Evolutionary conservation across 2,113 vertebrate species (phyloP).

Genomic region (Amphiprion percula): DNA sequence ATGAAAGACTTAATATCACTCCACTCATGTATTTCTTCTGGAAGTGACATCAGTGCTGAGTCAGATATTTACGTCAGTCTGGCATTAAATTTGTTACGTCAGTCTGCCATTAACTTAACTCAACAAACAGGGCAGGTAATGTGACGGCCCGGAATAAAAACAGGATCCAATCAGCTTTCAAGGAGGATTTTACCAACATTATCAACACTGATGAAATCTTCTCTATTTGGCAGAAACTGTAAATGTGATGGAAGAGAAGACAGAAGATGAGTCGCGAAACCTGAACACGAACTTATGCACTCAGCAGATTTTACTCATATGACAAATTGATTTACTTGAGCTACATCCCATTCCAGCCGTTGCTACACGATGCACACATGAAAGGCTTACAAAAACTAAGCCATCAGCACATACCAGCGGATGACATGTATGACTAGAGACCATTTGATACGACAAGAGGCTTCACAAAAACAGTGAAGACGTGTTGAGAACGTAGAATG

Average conservation of each 20-base stretch:
- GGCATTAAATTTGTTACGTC: conserved; percentile 3
- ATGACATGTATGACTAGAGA: conserved; percentile 75
- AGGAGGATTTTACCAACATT: background rate
- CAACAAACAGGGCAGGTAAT: conserved; percentile 12
- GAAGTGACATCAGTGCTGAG: conserved; percentile 33
- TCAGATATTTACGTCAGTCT: conserved; percentile 29
- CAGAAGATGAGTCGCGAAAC: conserved; percentile 69
- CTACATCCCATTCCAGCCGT: conserved; percentile 78
- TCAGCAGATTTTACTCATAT: conserved; percentile 80
- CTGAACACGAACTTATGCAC: conserved; percentile 75
- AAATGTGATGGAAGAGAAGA: conserved; percentile 43
- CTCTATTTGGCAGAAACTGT: conserved; percentile 35
- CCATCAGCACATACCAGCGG: conserved; percentile 80
- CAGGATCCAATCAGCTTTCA: background rate
- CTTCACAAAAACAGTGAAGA: conserved; percentile 41
- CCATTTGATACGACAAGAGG: conserved; percentile 59
- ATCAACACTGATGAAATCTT: background rate
- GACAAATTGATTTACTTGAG: conserved; percentile 85
- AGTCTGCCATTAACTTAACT: conserved; percentile 15
- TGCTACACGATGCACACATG: conserved; percentile 79
- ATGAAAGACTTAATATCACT: conserved; percentile 33
- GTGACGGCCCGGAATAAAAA: conserved; percentile 10
- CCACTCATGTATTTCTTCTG: conserved; percentile 34
- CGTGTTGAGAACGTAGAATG: background rate
- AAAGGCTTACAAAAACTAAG: conserved; percentile 73